These are phyloP conservation scores for Hedychridium roseum DNA, from an alignment of 2,888 invertebrate species.

Conservation along the genomic window DNA sequence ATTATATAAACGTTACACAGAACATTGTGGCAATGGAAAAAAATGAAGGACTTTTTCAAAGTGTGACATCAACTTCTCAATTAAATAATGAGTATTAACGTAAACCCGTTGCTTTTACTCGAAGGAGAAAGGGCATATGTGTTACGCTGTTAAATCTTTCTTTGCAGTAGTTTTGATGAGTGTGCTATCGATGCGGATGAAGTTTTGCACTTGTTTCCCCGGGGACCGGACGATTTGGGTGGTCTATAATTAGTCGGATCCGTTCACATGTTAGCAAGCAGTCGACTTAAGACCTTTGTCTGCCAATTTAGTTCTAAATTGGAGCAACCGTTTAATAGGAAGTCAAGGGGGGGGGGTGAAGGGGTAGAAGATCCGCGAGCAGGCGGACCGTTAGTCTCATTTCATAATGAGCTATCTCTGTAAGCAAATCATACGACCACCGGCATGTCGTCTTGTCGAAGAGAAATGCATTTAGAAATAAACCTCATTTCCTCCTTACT, in stretches of 20 bases:
- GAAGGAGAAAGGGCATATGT: too few relatives aligned
- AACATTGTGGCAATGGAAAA: too few relatives aligned
- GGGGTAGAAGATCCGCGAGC: conserved; percentile 13
- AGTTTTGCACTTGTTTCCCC: background rate
- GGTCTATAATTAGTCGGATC: conserved; percentile 55
- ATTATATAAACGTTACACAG: too few relatives aligned
- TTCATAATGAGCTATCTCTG: conserved; percentile 10
- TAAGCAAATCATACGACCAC: background rate
- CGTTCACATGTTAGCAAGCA: conserved; percentile 56
- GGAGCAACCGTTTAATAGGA: conserved; percentile 47
- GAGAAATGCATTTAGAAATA: too few relatives aligned
- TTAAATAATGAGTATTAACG: too few relatives aligned
- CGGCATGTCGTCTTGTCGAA: too few relatives aligned
- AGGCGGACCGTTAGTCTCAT: conserved; percentile 19
- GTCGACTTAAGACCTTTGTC: conserved; percentile 56
- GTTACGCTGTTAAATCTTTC: too few relatives aligned
- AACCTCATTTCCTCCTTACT: too few relatives aligned
- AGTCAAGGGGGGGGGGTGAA: conserved; percentile 2
- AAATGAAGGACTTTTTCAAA: too few relatives aligned
- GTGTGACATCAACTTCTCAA: too few relatives aligned
- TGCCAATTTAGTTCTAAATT: conserved; percentile 55
- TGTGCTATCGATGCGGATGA: background rate
- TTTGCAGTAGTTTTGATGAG: too few relatives aligned
- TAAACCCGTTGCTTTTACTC: too few relatives aligned
- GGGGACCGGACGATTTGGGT: conserved; percentile 48